These are phyloP conservation scores for Halcyon leucocephala DNA, from an alignment of 2,797 vertebrate genomes.

Conservation along the genomic window DNA sequence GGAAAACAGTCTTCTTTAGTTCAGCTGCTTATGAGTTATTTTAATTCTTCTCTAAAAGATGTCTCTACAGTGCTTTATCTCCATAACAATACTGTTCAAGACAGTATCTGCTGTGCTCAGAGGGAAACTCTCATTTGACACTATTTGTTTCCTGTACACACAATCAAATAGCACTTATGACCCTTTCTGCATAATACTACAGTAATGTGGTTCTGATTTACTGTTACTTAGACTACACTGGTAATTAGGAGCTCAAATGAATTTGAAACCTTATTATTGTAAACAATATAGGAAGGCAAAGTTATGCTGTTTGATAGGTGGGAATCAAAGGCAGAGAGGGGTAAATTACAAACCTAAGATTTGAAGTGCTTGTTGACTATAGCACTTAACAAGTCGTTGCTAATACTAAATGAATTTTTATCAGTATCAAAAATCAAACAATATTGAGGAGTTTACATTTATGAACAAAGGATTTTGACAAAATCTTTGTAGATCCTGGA, in stretches of 20 bases:
- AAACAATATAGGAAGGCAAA: neutral
- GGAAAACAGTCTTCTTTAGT: neutral
- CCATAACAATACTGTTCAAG: constrained; percentile 5
- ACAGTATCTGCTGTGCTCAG: constrained; percentile 35
- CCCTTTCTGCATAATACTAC: constrained; percentile 10
- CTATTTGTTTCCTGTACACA: no score
- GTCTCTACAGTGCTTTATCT: neutral
- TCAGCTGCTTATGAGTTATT: neutral
- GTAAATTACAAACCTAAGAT: neutral
- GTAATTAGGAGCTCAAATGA: constrained; percentile 26
- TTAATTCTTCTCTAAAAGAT: constrained; percentile 14
- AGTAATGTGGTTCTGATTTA: neutral
- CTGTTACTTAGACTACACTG: neutral
- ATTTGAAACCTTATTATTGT: constrained; percentile 8
- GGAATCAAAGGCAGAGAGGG: neutral
- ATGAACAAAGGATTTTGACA: neutral
- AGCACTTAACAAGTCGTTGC: neutral
- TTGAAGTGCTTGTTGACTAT: neutral
- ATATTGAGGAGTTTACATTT: neutral
- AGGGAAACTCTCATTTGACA: constrained; percentile 1
- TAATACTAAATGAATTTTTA: neutral
- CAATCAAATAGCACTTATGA: constrained; percentile 21
- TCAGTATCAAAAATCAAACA: neutral
- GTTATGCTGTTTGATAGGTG: neutral
- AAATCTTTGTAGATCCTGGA: neutral